Evolutionary conservation across 2,113 vertebrate genomes (phyloP).

Genomic region (Platichthys stellatus): DNA sequence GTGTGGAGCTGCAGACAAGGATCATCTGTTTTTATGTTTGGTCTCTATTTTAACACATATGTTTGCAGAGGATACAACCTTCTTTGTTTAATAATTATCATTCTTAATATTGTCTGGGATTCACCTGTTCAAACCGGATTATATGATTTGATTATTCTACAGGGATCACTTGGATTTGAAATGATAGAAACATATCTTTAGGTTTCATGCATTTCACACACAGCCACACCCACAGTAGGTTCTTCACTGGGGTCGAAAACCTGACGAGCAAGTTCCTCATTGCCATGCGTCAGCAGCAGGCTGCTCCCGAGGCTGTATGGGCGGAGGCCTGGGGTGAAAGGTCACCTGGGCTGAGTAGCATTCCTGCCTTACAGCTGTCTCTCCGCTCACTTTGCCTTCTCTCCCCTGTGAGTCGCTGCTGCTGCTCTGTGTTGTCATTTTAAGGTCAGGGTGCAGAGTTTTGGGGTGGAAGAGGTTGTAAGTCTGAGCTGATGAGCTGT

Average conservation of each 20-base stretch:
- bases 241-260: conserved; percentile 46
- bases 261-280: conserved; percentile 65
- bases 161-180: no score
- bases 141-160: neutral
- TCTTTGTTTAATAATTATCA: no score
- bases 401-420: conserved; percentile 23
- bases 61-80: neutral
- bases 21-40: neutral
- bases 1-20: neutral
- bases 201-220: no score
- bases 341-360: conserved; percentile 53
- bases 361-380: conserved; percentile 67
- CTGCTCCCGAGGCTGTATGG: conserved; percentile 65
- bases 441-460: conserved; percentile 27
- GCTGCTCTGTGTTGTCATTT: conserved; percentile 46
- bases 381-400: neutral
- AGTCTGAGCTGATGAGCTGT: conserved; percentile 12
- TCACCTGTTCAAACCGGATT: neutral
- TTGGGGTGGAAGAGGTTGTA: neutral
- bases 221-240: neutral
- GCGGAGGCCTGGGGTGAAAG: conserved; percentile 71
- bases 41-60: no score
- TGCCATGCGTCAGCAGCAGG: conserved; percentile 57
- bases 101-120: neutral
- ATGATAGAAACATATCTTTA: no score